phyloP scores from a whole-genome alignment of 2,888 invertebrate species.

The Leptopilina myrica region DNA sequence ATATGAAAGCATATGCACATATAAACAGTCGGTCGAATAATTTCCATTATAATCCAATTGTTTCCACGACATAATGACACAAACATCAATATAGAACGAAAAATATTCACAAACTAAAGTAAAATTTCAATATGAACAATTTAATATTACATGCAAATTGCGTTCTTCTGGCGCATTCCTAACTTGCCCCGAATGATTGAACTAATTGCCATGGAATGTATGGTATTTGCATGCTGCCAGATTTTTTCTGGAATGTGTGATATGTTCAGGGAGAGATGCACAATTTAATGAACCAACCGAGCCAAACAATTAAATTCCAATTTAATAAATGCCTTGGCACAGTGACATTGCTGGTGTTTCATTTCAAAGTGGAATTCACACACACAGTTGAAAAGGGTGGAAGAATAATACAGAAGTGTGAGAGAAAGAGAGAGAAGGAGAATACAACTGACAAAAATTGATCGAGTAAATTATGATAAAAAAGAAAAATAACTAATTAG shows the following conservation, averaged over 20 bases:
- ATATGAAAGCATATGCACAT: too few species aligned
- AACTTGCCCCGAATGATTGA: conserved; percentile 9
- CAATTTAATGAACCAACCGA: conserved; percentile 37
- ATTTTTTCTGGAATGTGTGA: conserved; percentile 34
- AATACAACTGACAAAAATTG: not conserved
- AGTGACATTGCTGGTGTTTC: conserved; percentile 64
- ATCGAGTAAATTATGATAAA: not conserved
- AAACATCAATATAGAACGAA: too few species aligned
- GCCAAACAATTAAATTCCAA: conserved; percentile 69
- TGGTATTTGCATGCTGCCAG: conserved; percentile 27
- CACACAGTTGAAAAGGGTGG: conserved; percentile 48
- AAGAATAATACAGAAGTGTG: too few species aligned
- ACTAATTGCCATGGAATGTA: conserved; percentile 21
- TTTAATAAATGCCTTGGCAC: conserved; percentile 69
- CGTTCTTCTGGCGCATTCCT: conserved; percentile 2
- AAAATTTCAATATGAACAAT: conserved; percentile 9
- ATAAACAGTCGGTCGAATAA: too few species aligned
- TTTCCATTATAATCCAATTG: too few species aligned
- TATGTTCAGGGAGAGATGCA: conserved; percentile 16
- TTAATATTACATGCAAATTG: conserved; percentile 13
- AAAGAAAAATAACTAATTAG: not conserved
- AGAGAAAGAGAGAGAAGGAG: too few species aligned
- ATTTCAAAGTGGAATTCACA: conserved; percentile 65
- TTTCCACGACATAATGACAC: too few species aligned
- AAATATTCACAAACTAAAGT: not conserved